Conservation (phyloP, 35 echinoderm and acorn worm genomes). For the Lytechinus variegatus region DNA sequence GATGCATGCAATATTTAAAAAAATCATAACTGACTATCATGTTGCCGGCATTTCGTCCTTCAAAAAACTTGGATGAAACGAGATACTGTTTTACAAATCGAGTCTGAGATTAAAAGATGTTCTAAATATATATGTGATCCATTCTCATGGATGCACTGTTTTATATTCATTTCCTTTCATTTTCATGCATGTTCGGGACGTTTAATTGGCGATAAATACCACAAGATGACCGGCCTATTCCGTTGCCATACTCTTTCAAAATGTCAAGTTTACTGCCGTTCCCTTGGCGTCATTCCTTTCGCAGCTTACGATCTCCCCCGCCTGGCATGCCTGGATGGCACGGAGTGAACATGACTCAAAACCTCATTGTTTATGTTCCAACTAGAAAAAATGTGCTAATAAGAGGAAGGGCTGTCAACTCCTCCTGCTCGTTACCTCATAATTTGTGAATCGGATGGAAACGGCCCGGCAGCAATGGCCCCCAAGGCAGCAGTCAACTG, state of each 20-base stretch:
- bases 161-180: too few species aligned
- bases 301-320: not conserved
- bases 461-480: not conserved
- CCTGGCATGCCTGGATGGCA: not conserved
- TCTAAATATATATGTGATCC: too few species aligned
- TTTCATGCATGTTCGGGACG: too few species aligned
- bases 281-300: not conserved
- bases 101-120: too few species aligned
- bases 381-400: slow-evolving; percentile 26
- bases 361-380: slow-evolving; percentile 6
- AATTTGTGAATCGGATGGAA: not conserved
- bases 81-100: too few species aligned
- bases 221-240: too few species aligned
- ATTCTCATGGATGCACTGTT: too few species aligned
- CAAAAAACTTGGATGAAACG: too few species aligned
- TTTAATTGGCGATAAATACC: too few species aligned
- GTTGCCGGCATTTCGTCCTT: too few species aligned
- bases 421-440: not conserved
- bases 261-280: not conserved
- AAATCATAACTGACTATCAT: too few species aligned
- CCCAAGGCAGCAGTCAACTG: not conserved
- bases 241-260: too few species aligned
- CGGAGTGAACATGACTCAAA: not conserved
- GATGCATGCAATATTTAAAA: not conserved
- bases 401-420: slow-evolving; percentile 1